Base-by-base conservation (phyloP, 2,113 vertebrate species). In the Callipepla californica region DNA sequence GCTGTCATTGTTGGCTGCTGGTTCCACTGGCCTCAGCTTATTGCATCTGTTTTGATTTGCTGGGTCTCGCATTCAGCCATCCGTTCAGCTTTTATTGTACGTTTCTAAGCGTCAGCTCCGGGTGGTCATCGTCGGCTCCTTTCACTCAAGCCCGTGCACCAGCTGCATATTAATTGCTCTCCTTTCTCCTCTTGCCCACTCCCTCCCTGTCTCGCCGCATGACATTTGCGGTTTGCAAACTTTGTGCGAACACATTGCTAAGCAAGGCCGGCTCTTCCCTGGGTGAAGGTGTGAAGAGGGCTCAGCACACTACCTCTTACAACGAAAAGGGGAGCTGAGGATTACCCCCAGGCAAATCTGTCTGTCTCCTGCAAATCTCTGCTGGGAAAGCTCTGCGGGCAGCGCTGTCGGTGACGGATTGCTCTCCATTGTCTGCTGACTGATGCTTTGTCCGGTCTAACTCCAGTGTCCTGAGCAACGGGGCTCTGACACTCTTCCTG, bases 1-100 rank as follows among this genome's bases (percentile, higher is more conserved):
- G 87, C 93, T 95, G 87, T 94, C 91, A 15, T 21, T 91, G 79
- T 75, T 96, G 96, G 89, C 94, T 95, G 81, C 94, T 92, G 91
- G 78, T 96, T 92, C 91, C 75, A 61, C 89, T 93, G 93, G 92
- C 88, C 57, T 22, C 92, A 83, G 95, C 21, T 85, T 38, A 63
- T 80, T 91, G 92, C 87, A 69, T 90, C 92, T 95, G 79, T 72
- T 95, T 90, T 68, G 81, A 18, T 95, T 93, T 92, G 81, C 91
- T 36, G 51, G 91, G 90, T 78, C 89, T 26, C 61, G 76, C 94
- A 72, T 61, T 74, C 96, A 96, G 93, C 94, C 93, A 77, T 85
- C 81, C 91, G 3, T 68, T 91, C 92, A 80, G 85, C 72, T 78
- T 83, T 90, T 40, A 78, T 72, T 92, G 58, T 85, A 80, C 30